Base-by-base conservation (phyloP, 1,140 invertebrate species). In the Galleria mellonella region DNA sequence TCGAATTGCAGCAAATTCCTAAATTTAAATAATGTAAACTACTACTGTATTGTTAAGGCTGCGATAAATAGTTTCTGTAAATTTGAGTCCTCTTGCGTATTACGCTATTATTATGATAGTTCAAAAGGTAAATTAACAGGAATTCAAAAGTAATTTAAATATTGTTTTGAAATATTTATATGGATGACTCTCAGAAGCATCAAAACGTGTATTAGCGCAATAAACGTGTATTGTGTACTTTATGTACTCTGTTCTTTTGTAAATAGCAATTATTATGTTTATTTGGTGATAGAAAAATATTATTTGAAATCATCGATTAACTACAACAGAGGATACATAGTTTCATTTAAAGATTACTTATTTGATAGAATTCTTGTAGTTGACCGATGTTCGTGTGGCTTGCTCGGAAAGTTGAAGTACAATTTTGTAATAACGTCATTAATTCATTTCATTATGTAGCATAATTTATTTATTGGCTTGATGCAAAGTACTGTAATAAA, bases 241-340 rank as follows among this genome's bases (percentile, higher is more conserved):
- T 63, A 51, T 52, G 52, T 70, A 63, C 52, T 48, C 10, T 71
- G 55, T 79, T 79, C 49, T 56, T 76, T 79, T 74, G 71, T 74
- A 78, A 66, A 78, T 78, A 74, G 57, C 41, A 45, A 60, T 43
- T n/a, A n/a, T 46, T 39, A 46, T 51, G 32, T 47, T 49, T 40
- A 47, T 54, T 23, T 23, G 17, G 17, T 23, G 17, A 23, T 23
- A 23, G 17, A 3, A 6, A 23, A 23, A 23, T 6, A 23, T 45
- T 53, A 54, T 35, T 57, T 45, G 45, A 45, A 54, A 42, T 27
- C 56, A 51, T 51, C 40, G 42, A 48, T 42, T 33, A 46, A 32
- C 9, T 42, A 47, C 27, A 46, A 47, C 17, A 47, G 49, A 28
- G 6, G 17, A 23, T 6, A 23, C 17, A 23, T 23, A 6, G 17